Conservation (phyloP, 2,888 invertebrate genomes). For the Lycia hirtaria region DNA sequence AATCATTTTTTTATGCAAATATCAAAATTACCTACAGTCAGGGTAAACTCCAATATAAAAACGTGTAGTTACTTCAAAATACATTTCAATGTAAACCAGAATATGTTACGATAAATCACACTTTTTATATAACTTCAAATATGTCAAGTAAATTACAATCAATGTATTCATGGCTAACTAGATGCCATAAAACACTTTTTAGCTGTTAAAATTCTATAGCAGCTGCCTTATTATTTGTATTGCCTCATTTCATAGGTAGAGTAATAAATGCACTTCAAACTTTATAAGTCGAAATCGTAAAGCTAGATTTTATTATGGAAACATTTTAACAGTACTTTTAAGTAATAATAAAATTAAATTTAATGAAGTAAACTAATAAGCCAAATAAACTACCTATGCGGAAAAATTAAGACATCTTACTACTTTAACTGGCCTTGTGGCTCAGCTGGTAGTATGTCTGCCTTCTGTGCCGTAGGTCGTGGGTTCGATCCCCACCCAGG, state of each 20-base stretch:
- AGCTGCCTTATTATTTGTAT: slow-evolving; percentile 24
- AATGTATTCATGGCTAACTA: slow-evolving; percentile 20
- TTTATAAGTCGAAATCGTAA: slow-evolving; percentile 14
- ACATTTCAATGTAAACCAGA: slow-evolving; percentile 6
- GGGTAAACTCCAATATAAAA: too few species aligned
- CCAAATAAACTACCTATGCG: too few species aligned
- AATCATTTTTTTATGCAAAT: too few species aligned
- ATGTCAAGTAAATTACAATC: slow-evolving; percentile 15
- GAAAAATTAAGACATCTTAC: too few species aligned
- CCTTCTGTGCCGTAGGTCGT: too few species aligned
- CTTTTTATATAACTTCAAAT: slow-evolving; percentile 17
- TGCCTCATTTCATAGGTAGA: neutral
- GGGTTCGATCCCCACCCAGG: too few species aligned
- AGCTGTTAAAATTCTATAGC: slow-evolving; percentile 15
- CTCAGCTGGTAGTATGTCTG: too few species aligned
- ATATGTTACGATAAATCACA: slow-evolving; percentile 3
- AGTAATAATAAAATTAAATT: slow-evolving; percentile 1
- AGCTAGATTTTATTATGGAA: slow-evolving; percentile 1
- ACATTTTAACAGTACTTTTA: slow-evolving; percentile 6
- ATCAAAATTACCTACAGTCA: neutral
- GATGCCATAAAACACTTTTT: slow-evolving; percentile 19
- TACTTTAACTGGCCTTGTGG: too few species aligned
- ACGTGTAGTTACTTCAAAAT: too few species aligned
- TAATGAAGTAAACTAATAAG: too few species aligned
- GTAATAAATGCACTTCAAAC: slow-evolving; percentile 19